Evolutionary conservation across 2,797 vertebrate genomes (phyloP), one percentile per base, ranked within the genome.

Genomic region (Megaceryle alcyon): DNA sequence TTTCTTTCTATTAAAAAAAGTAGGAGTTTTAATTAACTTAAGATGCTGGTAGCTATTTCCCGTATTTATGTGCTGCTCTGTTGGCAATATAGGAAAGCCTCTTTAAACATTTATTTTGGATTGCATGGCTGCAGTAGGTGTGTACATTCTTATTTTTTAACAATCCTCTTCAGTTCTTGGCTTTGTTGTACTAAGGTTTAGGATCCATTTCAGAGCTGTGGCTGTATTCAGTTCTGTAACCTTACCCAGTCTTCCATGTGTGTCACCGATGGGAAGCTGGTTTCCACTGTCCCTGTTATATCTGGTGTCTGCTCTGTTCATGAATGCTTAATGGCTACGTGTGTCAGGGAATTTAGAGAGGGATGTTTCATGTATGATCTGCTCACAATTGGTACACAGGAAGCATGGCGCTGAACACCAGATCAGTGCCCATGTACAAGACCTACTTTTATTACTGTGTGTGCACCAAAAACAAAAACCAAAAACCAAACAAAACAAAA

Each of bases 321-420:
- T 94, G 65, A 97, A 94, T 94, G 66, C 53, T 91, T 93, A 57
- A 70, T 63, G 51, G 39, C 78, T 95, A 72, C 6, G 0, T 76
- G 9, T 51, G 41, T 93, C 75, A 66, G 37, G 90, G 71, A 68
- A 65, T 96, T 94, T 71, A 73, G 20, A 63, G 49, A 68, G 69
- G 13, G 25, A 13, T 65, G 25, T 61, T 94, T 95, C 57, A 96
- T 75, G 26, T 7, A 22, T 83, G 68, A 87, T 18, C 51, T 80
- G 37, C 39, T 94, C 53, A 16, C 56, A 54, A 15, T 91, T 91
- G 77, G 46, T 90, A 44, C 6, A 41, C 8, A 51, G 77, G 21
- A 75, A 86, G 57, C 23, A 85, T 59, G 26, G 19, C 5, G 2
- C 56, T 94, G 35, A 92, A 68, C 82, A 61, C 2, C 51, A 82